Evolutionary conservation across 1,140 invertebrate genomes (phyloP).

Genomic region (Heliconius hermathena): DNA sequence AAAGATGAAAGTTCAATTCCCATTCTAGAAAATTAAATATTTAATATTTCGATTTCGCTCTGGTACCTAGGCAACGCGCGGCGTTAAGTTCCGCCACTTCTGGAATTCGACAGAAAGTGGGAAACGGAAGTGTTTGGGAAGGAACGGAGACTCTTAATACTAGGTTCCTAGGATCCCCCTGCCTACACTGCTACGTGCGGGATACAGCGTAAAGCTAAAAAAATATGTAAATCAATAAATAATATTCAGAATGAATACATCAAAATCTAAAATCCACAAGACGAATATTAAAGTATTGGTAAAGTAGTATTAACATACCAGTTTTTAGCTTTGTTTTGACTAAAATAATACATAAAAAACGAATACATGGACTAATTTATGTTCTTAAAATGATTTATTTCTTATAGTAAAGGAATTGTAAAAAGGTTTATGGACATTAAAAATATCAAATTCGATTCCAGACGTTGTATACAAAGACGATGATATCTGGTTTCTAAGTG

Average conservation of each 20-base stretch:
- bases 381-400: background rate
- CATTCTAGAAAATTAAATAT: too few relatives aligned
- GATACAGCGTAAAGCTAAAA: too few relatives aligned
- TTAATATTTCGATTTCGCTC: too few relatives aligned
- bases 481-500: constrained; percentile 76
- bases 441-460: constrained; percentile 27
- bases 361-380: background rate
- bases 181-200: too few relatives aligned
- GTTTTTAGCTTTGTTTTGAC: background rate
- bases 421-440: background rate
- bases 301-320: background rate
- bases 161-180: too few relatives aligned
- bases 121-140: too few relatives aligned
- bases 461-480: constrained; percentile 61
- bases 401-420: background rate
- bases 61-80: too few relatives aligned
- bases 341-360: background rate
- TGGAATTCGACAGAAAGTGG: too few relatives aligned
- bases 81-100: too few relatives aligned
- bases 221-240: too few relatives aligned
- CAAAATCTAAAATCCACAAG: background rate
- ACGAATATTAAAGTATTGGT: background rate
- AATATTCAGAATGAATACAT: background rate
- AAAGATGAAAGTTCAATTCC: too few relatives aligned
- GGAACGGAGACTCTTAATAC: too few relatives aligned